A percentile compares a stretch with the other conserved stretches of the same genome.
phyloP scores from a whole-genome alignment of 2,113 vertebrate genomes.

The Xerus inauris region DNA sequence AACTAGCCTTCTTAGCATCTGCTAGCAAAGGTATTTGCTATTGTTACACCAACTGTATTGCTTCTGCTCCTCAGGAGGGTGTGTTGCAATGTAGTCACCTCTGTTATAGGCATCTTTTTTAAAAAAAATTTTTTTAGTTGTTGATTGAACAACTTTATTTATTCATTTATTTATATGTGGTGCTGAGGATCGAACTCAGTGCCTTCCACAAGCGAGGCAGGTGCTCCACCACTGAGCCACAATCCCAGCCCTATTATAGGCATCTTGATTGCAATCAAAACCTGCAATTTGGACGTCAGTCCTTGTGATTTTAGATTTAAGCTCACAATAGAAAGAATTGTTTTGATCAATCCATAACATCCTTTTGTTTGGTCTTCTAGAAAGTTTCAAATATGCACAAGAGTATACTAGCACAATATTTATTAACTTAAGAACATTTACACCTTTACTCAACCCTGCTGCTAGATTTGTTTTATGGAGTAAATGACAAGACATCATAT shows the following conservation, averaged over 20 bases:
- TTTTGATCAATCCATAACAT: not conserved
- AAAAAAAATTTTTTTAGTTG: too few relatives aligned
- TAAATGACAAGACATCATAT: not conserved
- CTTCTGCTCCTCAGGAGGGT: not conserved
- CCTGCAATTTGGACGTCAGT: constrained; percentile 31
- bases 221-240: too few relatives aligned
- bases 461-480: not conserved
- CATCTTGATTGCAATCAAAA: constrained; percentile 33
- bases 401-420: not conserved
- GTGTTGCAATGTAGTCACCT: not conserved
- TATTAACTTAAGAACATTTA: not conserved
- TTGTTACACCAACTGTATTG: rapidly evolving
- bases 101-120: not conserved
- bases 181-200: too few relatives aligned
- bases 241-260: not conserved
- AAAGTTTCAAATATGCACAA: constrained; percentile 37
- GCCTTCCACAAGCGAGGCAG: too few relatives aligned
- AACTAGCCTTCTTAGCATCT: not conserved
- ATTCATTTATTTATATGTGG: too few relatives aligned
- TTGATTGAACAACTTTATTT: too few relatives aligned
- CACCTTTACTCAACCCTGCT: not conserved
- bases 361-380: constrained; percentile 26
- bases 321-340: constrained; percentile 14
- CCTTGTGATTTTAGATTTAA: not conserved
- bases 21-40: not conserved